Conservation (phyloP, 1,140 invertebrate species). For the Caligus rogercresseyi region DNA sequence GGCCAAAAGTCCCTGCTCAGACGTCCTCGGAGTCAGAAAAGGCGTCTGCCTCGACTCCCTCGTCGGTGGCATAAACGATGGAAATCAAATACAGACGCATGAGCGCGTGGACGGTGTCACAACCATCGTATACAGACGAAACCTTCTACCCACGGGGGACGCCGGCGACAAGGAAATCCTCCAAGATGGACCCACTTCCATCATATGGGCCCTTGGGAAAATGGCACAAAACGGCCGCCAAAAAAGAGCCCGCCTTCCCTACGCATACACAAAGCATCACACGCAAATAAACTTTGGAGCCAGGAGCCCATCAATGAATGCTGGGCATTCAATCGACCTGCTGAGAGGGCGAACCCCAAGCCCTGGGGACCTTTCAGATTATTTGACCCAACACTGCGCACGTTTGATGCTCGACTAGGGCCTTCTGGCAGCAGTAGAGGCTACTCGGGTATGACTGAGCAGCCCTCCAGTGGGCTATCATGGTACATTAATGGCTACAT, state of each 20-base stretch:
- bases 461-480: conserved; percentile 29
- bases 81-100: conserved; percentile 24
- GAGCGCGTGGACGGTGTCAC: conserved; percentile 49
- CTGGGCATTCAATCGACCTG: background rate
- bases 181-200: conserved; percentile 42
- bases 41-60: conserved; percentile 64
- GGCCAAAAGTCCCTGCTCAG: conserved; percentile 59
- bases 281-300: conserved; percentile 45
- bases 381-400: conserved; percentile 22
- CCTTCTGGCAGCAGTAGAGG: conserved; percentile 55
- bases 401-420: conserved; percentile 39
- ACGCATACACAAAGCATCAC: conserved; percentile 51
- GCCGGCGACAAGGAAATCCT: conserved; percentile 53
- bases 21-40: conserved; percentile 59
- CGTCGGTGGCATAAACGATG: conserved; percentile 50
- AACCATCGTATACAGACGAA: conserved; percentile 54
- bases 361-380: conserved; percentile 22
- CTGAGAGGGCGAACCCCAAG: conserved; percentile 12
- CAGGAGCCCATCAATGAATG: conserved; percentile 22
- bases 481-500: conserved; percentile 79
- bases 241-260: conserved; percentile 38
- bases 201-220: conserved; percentile 68
- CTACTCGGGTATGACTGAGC: conserved; percentile 52
- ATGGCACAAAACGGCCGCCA: conserved; percentile 31
- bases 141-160: conserved; percentile 44